phyloP scores from a whole-genome alignment of 2,113 vertebrate species.

The Pterocles orientalis region DNA sequence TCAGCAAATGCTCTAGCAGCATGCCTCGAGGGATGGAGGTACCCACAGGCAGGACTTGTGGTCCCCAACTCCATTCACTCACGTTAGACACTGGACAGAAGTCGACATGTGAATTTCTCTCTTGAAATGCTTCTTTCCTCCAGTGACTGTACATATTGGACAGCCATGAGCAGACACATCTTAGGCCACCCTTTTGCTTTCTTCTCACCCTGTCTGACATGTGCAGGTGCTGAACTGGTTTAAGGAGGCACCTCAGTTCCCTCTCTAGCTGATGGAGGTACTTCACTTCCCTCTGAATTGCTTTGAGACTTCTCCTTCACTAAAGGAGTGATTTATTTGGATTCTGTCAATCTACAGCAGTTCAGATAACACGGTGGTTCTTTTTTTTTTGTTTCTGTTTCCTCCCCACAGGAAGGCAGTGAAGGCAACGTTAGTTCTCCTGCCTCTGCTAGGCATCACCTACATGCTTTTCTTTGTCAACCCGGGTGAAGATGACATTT shows the following conservation, averaged over 20 bases:
- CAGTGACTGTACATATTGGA: neutral
- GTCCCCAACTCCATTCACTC: neutral
- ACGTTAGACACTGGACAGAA: neutral
- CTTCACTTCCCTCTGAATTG: neutral
- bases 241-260: neutral
- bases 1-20: neutral
- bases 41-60: neutral
- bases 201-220: neutral
- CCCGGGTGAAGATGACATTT: conserved; percentile 94
- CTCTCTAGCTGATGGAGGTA: neutral
- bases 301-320: neutral
- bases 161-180: neutral
- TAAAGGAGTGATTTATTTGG: neutral
- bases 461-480: conserved; percentile 99
- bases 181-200: neutral
- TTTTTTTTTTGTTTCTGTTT: neutral
- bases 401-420: conserved; percentile 89
- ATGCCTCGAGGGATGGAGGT: no score
- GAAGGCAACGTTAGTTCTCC: conserved; percentile 93
- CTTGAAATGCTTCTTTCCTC: neutral
- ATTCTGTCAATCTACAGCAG: neutral
- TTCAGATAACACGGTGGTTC: neutral
- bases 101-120: neutral
- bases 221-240: neutral
- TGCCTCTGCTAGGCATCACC: conserved; percentile 95